These are phyloP conservation scores for Melinaea menophilus DNA, from an alignment of 2,888 invertebrate species.

Conservation along the genomic window DNA sequence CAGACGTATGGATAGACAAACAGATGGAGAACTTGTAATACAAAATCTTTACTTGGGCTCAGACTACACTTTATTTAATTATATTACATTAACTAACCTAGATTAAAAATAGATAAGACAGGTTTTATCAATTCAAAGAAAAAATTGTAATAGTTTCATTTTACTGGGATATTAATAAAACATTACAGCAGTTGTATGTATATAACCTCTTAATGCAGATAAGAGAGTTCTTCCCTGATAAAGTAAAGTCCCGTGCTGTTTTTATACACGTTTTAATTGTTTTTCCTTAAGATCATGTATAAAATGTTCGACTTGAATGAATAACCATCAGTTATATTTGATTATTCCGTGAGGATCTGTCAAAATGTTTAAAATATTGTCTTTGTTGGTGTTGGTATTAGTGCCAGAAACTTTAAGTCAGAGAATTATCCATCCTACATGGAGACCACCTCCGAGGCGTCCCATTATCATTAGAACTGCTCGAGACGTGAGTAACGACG, in stretches of 20 bases:
- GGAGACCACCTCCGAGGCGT: slow-evolving; percentile 34
- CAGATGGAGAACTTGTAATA: too few species aligned
- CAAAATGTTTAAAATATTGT: slow-evolving; percentile 32
- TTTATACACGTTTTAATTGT: background rate
- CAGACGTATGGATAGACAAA: too few species aligned
- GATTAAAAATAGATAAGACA: too few species aligned
- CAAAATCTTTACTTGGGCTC: too few species aligned
- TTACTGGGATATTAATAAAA: too few species aligned
- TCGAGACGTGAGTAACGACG: slow-evolving; percentile 33
- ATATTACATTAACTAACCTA: too few species aligned
- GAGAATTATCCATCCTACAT: slow-evolving; percentile 38
- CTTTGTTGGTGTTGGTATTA: slow-evolving; percentile 33
- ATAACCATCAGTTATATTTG: slow-evolving; percentile 5
- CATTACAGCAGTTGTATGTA: too few species aligned
- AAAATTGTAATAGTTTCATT: too few species aligned
- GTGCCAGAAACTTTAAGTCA: slow-evolving; percentile 37
- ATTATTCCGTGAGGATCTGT: background rate
- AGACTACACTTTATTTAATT: too few species aligned
- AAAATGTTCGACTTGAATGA: slow-evolving; percentile 9
- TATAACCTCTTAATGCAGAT: background rate
- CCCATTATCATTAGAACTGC: slow-evolving; percentile 34
- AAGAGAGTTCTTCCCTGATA: background rate
- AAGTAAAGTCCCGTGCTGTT: slow-evolving; percentile 21
- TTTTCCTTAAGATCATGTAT: slow-evolving; percentile 13
- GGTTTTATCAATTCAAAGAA: too few species aligned